These are phyloP conservation scores for Eupeodes corollae DNA, from an alignment of 1,140 invertebrate species.

Conservation along the genomic window DNA sequence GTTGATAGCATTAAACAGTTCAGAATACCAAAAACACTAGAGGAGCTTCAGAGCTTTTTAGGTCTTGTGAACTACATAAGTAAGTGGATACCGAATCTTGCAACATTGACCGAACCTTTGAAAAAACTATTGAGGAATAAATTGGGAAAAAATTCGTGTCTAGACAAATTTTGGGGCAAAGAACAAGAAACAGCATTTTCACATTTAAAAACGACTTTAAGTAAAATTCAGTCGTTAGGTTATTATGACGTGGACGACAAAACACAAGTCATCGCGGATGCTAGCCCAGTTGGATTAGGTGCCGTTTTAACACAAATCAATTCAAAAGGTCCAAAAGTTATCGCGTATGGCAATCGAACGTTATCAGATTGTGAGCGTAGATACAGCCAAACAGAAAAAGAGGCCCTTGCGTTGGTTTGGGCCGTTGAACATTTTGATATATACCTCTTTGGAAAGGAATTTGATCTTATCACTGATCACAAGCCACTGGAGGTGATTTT, in stretches of 20 bases:
- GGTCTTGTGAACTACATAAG: conserved; percentile 22
- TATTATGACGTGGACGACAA: conserved; percentile 24
- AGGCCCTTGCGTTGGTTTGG: conserved; percentile 28
- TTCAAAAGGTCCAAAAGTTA: background rate
- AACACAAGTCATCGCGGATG: conserved; percentile 37
- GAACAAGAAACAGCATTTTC: conserved; percentile 7
- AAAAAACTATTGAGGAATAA: conserved; percentile 10
- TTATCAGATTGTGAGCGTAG: conserved; percentile 25
- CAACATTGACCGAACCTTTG: conserved; percentile 20
- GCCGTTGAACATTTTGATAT: conserved; percentile 19
- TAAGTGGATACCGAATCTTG: conserved; percentile 22
- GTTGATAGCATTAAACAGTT: conserved; percentile 12
- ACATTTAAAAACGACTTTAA: conserved; percentile 9
- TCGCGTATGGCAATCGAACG: conserved; percentile 13
- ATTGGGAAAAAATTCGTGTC: no score
- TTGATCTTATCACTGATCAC: conserved; percentile 34
- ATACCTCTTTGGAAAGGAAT: conserved; percentile 18
- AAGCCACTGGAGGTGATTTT: conserved; percentile 15
- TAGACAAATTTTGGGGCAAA: conserved; percentile 6
- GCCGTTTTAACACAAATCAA: conserved; percentile 4
- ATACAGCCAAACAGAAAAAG: conserved; percentile 36
- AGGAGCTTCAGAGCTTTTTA: conserved; percentile 24
- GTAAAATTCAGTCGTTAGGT: conserved; percentile 7
- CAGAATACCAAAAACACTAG: conserved; percentile 9
- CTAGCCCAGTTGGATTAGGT: conserved; percentile 35